Percentiles rank a stretch among this genome's conserved stretches.
These are phyloP conservation scores for Anagyrus pseudococci DNA, from an alignment of 2,888 invertebrate genomes.

Conservation along the genomic window DNA sequence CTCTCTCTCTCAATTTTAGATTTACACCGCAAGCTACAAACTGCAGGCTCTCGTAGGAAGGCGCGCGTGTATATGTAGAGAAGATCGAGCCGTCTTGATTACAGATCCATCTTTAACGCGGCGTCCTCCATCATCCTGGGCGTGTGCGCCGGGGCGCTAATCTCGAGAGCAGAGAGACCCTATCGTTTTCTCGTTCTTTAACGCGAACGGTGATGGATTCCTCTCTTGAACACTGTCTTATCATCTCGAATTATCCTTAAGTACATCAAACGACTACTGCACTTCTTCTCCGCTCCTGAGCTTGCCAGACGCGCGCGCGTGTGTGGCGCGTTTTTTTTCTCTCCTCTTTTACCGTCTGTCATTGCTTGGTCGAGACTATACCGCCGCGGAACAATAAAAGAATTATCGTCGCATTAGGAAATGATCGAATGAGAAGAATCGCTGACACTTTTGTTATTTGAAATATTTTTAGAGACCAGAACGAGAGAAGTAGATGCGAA, in stretches of 20 bases:
- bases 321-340: neutral
- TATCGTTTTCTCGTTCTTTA: conserved; percentile 6
- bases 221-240: neutral
- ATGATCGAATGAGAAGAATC: neutral
- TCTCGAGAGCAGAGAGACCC: neutral
- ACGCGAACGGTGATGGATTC: conserved; percentile 20
- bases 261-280: neutral
- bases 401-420: neutral
- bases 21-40: no score
- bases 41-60: no score
- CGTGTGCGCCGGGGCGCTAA: neutral
- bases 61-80: no score
- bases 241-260: conserved; percentile 1
- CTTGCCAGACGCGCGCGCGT: no score
- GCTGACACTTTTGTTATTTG: no score
- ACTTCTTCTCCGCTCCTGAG: neutral
- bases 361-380: neutral
- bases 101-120: conserved; percentile 15
- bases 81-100: neutral
- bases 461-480: no score
- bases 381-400: neutral
- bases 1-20: no score
- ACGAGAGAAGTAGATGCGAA: no score
- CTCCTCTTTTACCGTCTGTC: neutral
- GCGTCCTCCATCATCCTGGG: conserved; percentile 2